A percentile compares a stretch with the other conserved stretches of the same genome.
Evolutionary conservation across 1,140 invertebrate species (phyloP).

Genomic region (Magallana gigas): DNA sequence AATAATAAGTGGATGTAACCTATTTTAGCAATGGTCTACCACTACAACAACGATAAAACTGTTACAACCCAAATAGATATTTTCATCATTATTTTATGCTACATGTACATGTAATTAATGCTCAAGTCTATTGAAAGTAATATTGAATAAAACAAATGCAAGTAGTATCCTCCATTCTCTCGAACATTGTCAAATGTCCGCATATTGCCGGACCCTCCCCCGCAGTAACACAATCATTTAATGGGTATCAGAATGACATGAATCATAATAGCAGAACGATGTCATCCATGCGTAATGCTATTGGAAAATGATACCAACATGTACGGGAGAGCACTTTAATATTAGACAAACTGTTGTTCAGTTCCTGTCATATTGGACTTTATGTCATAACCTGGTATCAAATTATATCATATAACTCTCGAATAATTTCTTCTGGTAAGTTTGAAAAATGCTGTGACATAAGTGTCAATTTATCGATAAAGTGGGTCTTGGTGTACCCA

Average conservation of each 20-base stretch:
- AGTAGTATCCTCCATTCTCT: background rate
- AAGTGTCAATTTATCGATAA: constrained; percentile 4
- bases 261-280: background rate
- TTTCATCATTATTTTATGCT: no score
- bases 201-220: background rate
- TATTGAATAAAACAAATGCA: background rate
- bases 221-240: background rate
- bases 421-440: background rate
- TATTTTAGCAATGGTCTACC: background rate
- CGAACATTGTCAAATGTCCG: no score
- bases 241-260: background rate
- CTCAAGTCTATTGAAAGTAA: background rate
- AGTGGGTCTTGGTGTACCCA: background rate
- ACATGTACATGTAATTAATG: no score
- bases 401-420: background rate
- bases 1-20: background rate
- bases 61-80: background rate
- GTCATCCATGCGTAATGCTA: background rate
- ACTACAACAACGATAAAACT: background rate
- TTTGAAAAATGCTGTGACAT: background rate
- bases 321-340: background rate
- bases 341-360: background rate
- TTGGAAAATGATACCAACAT: constrained; percentile 4
- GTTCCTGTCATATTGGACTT: background rate
- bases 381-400: background rate